Percentiles rank a stretch among this genome's conserved stretches.
phyloP scores from a whole-genome alignment of 2,113 vertebrate species.

The Steatornis caripensis region DNA sequence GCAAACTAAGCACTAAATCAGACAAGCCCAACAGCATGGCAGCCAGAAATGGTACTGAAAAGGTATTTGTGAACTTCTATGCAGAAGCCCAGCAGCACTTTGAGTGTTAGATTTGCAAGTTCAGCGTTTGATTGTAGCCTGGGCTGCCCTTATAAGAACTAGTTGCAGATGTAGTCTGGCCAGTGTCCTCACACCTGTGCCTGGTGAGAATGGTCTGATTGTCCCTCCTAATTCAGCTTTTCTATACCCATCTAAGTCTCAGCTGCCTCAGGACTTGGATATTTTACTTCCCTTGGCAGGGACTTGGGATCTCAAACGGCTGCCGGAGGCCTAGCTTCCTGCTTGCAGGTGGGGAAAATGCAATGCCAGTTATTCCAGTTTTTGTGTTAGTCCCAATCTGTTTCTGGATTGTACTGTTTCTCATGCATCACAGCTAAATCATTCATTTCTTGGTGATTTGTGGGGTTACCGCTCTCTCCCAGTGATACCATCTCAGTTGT shows the following conservation, averaged over 20 bases:
- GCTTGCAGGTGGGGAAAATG: background rate
- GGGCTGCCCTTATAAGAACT: background rate
- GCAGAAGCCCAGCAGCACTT: background rate
- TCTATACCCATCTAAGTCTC: background rate
- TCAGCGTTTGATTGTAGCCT: background rate
- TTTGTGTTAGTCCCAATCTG: background rate
- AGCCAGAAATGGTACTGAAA: background rate
- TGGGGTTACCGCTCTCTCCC: background rate
- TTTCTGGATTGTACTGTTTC: background rate
- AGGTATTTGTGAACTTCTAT: background rate
- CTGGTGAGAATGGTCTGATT: background rate
- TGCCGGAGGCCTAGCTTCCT: background rate
- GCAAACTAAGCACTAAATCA: background rate
- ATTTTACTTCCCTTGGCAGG: background rate
- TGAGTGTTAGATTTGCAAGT: background rate
- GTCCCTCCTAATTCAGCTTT: background rate
- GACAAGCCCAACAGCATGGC: background rate
- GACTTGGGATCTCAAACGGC: background rate
- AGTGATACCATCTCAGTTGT: background rate
- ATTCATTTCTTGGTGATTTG: background rate
- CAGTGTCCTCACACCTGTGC: background rate
- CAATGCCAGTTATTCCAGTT: background rate
- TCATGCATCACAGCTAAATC: background rate
- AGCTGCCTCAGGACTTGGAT: background rate
- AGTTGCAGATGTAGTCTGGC: background rate